A percentile compares a stretch with the other conserved stretches of the same genome.
phyloP scores from a whole-genome alignment of 2,113 vertebrate species.

The Plestiodon gilberti region DNA sequence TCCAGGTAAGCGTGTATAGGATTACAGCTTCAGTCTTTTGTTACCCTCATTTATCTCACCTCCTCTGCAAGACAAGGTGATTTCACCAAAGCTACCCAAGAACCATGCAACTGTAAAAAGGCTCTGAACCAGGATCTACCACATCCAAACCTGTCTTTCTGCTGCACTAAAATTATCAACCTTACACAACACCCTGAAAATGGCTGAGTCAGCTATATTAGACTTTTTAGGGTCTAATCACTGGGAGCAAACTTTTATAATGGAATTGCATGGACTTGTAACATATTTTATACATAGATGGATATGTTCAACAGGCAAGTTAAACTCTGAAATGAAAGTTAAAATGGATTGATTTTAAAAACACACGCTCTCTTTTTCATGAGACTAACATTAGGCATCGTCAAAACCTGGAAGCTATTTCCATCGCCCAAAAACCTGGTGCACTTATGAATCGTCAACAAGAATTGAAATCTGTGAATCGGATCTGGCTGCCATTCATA shows the following conservation, averaged over 20 bases:
- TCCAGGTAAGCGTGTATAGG: background rate
- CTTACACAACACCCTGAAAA: background rate
- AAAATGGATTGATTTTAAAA: too few species aligned
- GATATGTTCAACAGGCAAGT: background rate
- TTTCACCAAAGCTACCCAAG: background rate
- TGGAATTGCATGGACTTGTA: background rate
- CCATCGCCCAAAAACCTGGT: too few species aligned
- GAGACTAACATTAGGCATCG: too few species aligned
- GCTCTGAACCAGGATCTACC: background rate
- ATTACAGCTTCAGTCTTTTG: background rate
- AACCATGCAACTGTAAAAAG: background rate
- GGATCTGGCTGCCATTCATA: too few species aligned
- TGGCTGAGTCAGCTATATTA: background rate
- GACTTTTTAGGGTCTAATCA: background rate
- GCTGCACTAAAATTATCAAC: background rate
- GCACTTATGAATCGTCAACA: too few species aligned
- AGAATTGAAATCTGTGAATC: too few species aligned
- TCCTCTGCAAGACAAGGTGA: background rate
- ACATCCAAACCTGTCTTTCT: background rate
- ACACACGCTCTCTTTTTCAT: too few species aligned
- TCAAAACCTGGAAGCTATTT: too few species aligned
- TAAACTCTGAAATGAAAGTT: background rate
- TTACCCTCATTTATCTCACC: background rate
- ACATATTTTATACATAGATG: background rate
- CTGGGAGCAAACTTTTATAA: background rate